Evolutionary conservation across 2,113 vertebrate species (phyloP), one percentile per base, ranked within the genome.

Genomic region (Limanda limanda): DNA sequence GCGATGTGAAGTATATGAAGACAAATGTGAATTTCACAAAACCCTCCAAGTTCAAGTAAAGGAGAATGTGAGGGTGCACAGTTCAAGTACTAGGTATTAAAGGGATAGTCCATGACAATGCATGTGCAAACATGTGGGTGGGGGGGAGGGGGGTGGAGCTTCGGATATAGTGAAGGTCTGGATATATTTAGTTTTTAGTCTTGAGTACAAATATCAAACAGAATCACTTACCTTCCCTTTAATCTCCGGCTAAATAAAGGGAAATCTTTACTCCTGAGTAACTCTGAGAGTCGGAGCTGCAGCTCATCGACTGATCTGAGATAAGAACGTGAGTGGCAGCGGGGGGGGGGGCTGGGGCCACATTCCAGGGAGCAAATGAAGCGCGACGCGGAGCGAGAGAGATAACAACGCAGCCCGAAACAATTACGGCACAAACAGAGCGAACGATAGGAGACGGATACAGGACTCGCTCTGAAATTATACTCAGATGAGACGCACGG

Each of bases 361-460:
- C 37, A 48, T 56, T 5, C 18, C 15, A 40, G 47, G 10, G 21
- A 48, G 37, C 40, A 3, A 40, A 40, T 40, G 40, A 13, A 40
- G 37, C 40, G 11, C 40, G 10, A 1, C 40, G 2, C 40, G 11
- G 12, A 42, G 25, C 3, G 25, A 27, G 25, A 18, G 17, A 48
- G 78, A 83, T 62, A 74, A 55, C 71, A 62, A 54, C 0, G n/a
- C 31, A 15, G 52, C 59, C 59, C 37, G 21, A 5, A 10, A 15
- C 56, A 56, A 78, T 77, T 73, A 55, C 70, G 75, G 79, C 57
- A 78, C 57, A 78, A 76, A 84, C 40, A 21, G 54, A 40, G 47
- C 60, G 17, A n/a, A 57, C 14, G 35, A 74, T 60, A 47, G 54
- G 25, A 35, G 54, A 60, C 18, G 1, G 42, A 67, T 52, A 10